These are phyloP conservation scores for Acrobasis suavella DNA, from an alignment of 2,888 invertebrate genomes.

Conservation along the genomic window DNA sequence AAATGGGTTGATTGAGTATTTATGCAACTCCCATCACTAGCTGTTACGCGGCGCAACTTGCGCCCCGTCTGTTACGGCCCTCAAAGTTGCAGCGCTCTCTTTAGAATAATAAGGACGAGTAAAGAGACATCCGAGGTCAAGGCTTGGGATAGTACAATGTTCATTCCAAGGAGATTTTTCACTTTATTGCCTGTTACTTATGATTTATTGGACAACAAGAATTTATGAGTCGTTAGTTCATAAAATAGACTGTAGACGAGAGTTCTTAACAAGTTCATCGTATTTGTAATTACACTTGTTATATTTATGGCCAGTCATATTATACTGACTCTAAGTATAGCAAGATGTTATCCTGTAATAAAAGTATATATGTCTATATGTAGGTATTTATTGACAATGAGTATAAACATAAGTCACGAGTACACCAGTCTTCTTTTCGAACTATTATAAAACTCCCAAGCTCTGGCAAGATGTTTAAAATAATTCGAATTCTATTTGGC, in stretches of 20 bases:
- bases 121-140: constrained; percentile 69
- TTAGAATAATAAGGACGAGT: constrained; percentile 63
- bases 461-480: too few species aligned
- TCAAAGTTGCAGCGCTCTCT: constrained; percentile 54
- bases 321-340: background rate
- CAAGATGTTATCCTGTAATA: background rate
- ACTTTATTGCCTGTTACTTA: constrained; percentile 42
- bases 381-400: too few species aligned
- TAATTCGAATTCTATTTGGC: too few species aligned
- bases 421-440: too few species aligned
- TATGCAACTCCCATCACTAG: too few species aligned
- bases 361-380: background rate
- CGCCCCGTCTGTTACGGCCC: too few species aligned
- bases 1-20: too few species aligned
- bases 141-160: constrained; percentile 55
- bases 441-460: too few species aligned
- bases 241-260: constrained; percentile 42
- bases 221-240: constrained; percentile 39
- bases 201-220: constrained; percentile 50
- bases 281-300: constrained; percentile 15
- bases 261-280: constrained; percentile 29
- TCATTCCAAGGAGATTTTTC: constrained; percentile 48
- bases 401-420: too few species aligned
- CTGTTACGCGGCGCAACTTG: too few species aligned
- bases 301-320: constrained; percentile 13